phyloP scores from a whole-genome alignment of 2,888 invertebrate genomes.

The Falcaria lacertinaria region DNA sequence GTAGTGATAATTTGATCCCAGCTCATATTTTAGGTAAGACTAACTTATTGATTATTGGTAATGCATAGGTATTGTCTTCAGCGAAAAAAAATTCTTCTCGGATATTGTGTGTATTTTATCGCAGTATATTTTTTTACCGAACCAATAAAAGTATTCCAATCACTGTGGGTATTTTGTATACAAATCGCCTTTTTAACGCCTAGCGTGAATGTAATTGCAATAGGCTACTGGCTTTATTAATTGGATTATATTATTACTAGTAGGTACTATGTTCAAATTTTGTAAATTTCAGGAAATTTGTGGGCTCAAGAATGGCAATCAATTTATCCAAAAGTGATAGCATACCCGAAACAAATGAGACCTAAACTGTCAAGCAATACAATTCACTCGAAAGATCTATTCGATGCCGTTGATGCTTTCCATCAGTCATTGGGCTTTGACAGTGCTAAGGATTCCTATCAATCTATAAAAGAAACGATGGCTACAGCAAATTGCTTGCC shows the following conservation, averaged over 20 bases:
- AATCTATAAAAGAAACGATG: slow-evolving; percentile 79
- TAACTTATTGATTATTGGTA: too few species aligned
- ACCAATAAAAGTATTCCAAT: too few species aligned
- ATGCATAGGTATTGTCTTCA: too few species aligned
- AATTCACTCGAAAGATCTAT: slow-evolving; percentile 68
- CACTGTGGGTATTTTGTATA: too few species aligned
- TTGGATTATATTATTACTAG: too few species aligned
- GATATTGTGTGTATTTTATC: too few species aligned
- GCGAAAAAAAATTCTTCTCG: too few species aligned
- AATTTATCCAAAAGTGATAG: slow-evolving; percentile 68
- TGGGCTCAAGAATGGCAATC: slow-evolving; percentile 84
- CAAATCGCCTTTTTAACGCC: slow-evolving; percentile 14
- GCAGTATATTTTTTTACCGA: too few species aligned
- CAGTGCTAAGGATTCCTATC: slow-evolving; percentile 80
- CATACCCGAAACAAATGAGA: slow-evolving; percentile 72
- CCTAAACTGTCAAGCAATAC: slow-evolving; percentile 66
- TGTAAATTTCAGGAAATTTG: slow-evolving; percentile 75
- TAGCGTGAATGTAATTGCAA: slow-evolving; percentile 3
- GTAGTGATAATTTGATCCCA: slow-evolving; percentile 79
- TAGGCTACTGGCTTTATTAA: too few species aligned
- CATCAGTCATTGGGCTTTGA: slow-evolving; percentile 81
- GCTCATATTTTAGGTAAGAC: slow-evolving; percentile 83
- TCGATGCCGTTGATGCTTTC: slow-evolving; percentile 81
- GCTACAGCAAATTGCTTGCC: slow-evolving; percentile 82
- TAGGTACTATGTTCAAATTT: not conserved